Evolutionary conservation across 2,888 invertebrate species (phyloP).

Genomic region (Eurytoma californica): DNA sequence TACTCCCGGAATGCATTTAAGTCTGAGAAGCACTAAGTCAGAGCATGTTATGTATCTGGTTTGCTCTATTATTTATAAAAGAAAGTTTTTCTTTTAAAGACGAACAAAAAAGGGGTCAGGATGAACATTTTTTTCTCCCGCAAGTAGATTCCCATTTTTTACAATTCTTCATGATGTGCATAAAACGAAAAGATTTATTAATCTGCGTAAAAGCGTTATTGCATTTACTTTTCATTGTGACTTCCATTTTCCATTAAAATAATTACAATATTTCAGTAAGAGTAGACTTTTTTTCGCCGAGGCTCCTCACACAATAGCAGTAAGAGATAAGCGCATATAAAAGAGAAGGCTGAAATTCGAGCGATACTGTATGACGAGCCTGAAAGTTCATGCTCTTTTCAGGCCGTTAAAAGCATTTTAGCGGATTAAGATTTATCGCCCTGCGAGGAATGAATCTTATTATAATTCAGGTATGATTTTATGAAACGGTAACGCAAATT

Average conservation of each 20-base stretch:
- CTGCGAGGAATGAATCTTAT: conserved; percentile 40
- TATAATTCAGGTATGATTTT: conserved; percentile 21
- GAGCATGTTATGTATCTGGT: too few species aligned
- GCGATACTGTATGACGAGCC: background rate
- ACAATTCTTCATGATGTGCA: too few species aligned
- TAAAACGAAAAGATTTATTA: too few species aligned
- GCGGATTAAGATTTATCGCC: conserved; percentile 45
- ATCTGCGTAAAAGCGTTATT: too few species aligned
- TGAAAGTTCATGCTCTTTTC: conserved; percentile 18
- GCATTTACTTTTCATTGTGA: background rate
- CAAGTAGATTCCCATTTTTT: too few species aligned
- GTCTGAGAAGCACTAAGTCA: too few species aligned
- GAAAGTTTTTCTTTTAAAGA: too few species aligned
- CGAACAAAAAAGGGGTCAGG: too few species aligned
- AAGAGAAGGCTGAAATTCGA: background rate
- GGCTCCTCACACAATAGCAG: conserved; percentile 3
- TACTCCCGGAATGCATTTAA: too few species aligned
- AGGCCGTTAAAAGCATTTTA: conserved; percentile 31
- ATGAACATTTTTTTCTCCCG: too few species aligned
- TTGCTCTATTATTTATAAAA: too few species aligned
- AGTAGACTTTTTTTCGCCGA: background rate
- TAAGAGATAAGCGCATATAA: background rate
- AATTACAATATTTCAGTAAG: conserved; percentile 2
- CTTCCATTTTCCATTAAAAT: conserved; percentile 28
- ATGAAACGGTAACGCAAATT: background rate